Conservation (phyloP, 2,113 vertebrate species). For the Aramus guarauna region DNA sequence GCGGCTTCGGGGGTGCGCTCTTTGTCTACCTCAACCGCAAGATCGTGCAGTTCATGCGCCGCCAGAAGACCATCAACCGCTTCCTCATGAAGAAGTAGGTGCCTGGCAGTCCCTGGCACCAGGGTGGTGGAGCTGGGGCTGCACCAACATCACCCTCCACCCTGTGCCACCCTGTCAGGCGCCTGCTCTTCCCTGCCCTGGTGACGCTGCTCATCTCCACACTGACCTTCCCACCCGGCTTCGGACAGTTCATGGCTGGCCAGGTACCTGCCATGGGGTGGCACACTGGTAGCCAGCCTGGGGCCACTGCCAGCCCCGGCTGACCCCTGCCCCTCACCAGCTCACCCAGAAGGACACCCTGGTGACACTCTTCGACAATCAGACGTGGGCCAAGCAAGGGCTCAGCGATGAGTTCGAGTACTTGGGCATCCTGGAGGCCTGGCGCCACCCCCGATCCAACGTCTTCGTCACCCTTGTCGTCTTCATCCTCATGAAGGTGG, state of each 20-base stretch:
- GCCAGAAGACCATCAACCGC: conserved; percentile 96
- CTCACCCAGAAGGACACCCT: conserved; percentile 96
- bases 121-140: background rate
- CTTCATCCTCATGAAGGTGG: conserved; percentile 98
- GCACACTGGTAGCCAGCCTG: background rate
- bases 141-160: background rate
- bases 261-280: conserved; percentile 70
- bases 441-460: conserved; percentile 89
- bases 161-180: conserved; percentile 62
- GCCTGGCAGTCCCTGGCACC: accelerated
- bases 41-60: conserved; percentile 96
- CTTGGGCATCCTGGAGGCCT: conserved; percentile 84
- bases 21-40: conserved; percentile 96
- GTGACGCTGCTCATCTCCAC: conserved; percentile 92
- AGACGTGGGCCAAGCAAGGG: conserved; percentile 91
- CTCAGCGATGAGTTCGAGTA: conserved; percentile 87
- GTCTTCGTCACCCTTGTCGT: conserved; percentile 91
- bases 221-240: conserved; percentile 91
- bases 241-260: conserved; percentile 98
- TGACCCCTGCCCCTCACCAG: conserved; percentile 57
- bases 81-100: conserved; percentile 99
- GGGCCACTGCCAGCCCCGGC: background rate
- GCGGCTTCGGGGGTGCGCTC: conserved; percentile 90
- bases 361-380: conserved; percentile 93
- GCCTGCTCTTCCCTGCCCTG: conserved; percentile 90